These are phyloP conservation scores for Meganola albula DNA, from an alignment of 2,888 invertebrate species.

Conservation along the genomic window DNA sequence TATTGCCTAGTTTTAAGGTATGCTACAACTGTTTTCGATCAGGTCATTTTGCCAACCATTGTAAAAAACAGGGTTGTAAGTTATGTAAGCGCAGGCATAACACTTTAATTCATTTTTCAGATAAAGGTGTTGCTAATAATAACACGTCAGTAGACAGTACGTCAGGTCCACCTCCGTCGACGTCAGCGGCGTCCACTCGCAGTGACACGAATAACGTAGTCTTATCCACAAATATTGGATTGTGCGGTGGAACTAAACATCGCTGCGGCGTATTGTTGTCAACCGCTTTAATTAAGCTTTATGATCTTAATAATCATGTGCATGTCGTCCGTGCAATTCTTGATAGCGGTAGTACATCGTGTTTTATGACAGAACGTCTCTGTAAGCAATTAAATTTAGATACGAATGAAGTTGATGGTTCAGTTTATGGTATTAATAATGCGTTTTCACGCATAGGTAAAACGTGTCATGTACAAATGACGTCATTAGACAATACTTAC, in stretches of 20 bases:
- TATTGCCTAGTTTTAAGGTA: conserved; percentile 12
- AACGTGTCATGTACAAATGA: neutral
- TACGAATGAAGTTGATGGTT: neutral
- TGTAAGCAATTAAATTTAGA: neutral
- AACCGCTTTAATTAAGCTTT: neutral
- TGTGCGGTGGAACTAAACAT: too few species aligned
- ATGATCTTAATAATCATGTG: neutral
- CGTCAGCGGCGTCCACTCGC: too few species aligned
- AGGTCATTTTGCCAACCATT: conserved; percentile 19
- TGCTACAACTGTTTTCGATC: conserved; percentile 23
- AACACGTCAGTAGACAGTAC: too few species aligned
- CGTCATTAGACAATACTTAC: neutral
- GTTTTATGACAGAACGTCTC: neutral
- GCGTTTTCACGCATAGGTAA: too few species aligned
- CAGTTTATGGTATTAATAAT: neutral
- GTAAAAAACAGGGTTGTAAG: conserved; percentile 9
- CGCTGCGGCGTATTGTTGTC: neutral
- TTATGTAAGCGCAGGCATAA: conserved; percentile 11
- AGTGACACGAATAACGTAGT: neutral
- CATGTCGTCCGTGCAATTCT: neutral
- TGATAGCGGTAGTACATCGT: too few species aligned
- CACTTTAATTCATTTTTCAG: conserved; percentile 8
- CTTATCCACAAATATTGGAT: neutral
- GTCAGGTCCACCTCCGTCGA: too few species aligned
- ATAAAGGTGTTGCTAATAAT: too few species aligned